Evolutionary conservation across 2,888 invertebrate genomes (phyloP).

Genomic region (Heliconius aoede): DNA sequence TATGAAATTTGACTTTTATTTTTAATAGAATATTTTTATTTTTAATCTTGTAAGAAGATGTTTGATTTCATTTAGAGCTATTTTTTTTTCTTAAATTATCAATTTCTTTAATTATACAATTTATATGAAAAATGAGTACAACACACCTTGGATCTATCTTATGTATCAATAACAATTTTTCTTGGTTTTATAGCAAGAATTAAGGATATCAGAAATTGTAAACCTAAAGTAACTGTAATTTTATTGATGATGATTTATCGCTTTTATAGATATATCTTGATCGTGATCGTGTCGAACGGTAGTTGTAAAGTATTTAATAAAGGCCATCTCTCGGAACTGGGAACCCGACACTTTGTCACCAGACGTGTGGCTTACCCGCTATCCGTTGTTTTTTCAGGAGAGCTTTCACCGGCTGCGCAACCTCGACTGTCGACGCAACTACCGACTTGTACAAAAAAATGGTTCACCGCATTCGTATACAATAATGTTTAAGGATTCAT

Average conservation of each 20-base stretch:
- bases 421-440: constrained; percentile 65
- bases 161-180: constrained; percentile 8
- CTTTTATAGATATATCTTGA: constrained; percentile 43
- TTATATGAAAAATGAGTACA: not conserved
- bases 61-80: not conserved
- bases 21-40: not conserved
- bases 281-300: constrained; percentile 46
- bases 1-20: constrained; percentile 13
- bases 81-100: no score
- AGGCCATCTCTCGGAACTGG: constrained; percentile 41
- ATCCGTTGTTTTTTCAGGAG: constrained; percentile 75
- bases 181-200: constrained; percentile 27
- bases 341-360: constrained; percentile 41
- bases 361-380: constrained; percentile 26
- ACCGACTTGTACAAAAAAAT: constrained; percentile 72
- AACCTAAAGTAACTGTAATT: constrained; percentile 30
- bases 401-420: constrained; percentile 68
- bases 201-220: constrained; percentile 33
- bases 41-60: not conserved
- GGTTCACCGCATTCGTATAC: constrained; percentile 67
- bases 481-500: constrained; percentile 79
- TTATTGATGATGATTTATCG: constrained; percentile 49
- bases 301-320: constrained; percentile 51
- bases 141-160: not conserved
- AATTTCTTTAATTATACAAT: not conserved